These are phyloP conservation scores for Entomobrya multifasciata DNA, from an alignment of 2,888 invertebrate species.

Conservation along the genomic window DNA sequence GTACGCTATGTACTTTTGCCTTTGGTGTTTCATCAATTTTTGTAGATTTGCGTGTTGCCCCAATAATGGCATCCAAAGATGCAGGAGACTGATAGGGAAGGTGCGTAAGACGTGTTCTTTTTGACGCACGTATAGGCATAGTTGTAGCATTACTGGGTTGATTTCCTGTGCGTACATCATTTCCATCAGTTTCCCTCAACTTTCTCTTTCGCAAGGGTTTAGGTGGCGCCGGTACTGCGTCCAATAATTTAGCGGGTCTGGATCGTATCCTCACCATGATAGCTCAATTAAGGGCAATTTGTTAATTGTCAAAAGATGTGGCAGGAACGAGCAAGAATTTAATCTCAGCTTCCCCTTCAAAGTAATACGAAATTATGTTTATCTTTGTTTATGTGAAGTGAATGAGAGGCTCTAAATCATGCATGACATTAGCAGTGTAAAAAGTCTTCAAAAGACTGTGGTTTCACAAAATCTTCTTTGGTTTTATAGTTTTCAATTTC, in stretches of 20 bases:
- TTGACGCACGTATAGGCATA: slow-evolving; percentile 48
- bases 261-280: slow-evolving; percentile 52
- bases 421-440: no score
- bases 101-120: slow-evolving; percentile 43
- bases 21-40: slow-evolving; percentile 45
- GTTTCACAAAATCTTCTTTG: no score
- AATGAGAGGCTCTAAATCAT: no score
- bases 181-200: slow-evolving; percentile 12
- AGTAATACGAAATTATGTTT: no score
- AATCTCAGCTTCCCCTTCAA: no score
- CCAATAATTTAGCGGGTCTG: background rate
- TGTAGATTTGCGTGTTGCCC: slow-evolving; percentile 22
- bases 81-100: slow-evolving; percentile 71
- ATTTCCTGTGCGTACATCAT: background rate
- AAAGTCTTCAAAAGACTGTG: no score
- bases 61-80: slow-evolving; percentile 38
- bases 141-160: background rate
- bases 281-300: background rate
- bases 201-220: slow-evolving; percentile 45
- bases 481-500: no score
- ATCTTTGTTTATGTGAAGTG: no score
- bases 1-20: background rate
- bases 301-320: no score
- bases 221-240: background rate
- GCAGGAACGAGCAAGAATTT: no score